These are phyloP conservation scores for Parazoanthus atlanticus DNA, from an alignment of 92 coral and sea anemone genomes.

Conservation along the genomic window DNA sequence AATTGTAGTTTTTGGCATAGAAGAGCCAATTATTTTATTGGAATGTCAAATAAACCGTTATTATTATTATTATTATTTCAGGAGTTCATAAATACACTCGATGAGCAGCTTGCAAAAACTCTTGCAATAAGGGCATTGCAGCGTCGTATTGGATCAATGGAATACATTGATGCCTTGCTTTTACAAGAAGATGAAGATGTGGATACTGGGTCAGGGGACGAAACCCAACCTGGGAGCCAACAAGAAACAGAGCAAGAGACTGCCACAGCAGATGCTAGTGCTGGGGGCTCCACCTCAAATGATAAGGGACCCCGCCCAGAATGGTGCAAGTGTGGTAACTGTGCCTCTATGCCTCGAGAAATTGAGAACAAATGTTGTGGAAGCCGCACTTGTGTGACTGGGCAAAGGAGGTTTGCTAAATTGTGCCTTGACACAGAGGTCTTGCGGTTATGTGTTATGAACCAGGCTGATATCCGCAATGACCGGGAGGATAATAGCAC, in stretches of 20 bases:
- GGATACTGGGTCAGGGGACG: conserved; percentile 8
- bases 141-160: conserved; percentile 25
- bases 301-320: conserved; percentile 16
- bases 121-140: conserved; percentile 8
- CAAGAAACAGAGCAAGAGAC: conserved; percentile 9
- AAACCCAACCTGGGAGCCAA: neutral
- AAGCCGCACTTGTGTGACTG: conserved; percentile 53
- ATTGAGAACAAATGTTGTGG: conserved; percentile 57
- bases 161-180: conserved; percentile 24
- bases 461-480: conserved; percentile 54
- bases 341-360: conserved; percentile 49
- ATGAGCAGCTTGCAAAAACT: conserved; percentile 3
- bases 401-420: conserved; percentile 44
- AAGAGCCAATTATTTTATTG: no score
- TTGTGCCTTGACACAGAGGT: conserved; percentile 58
- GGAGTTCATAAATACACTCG: conserved; percentile 27
- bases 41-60: no score
- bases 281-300: conserved; percentile 8
- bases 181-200: neutral
- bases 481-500: conserved; percentile 59
- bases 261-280: conserved; percentile 10
- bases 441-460: conserved; percentile 47
- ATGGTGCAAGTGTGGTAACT: conserved; percentile 55
- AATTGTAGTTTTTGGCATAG: no score
- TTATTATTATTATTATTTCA: neutral